These are phyloP conservation scores for Pseudococcus viburni DNA, from an alignment of 2,888 invertebrate genomes.

Conservation along the genomic window DNA sequence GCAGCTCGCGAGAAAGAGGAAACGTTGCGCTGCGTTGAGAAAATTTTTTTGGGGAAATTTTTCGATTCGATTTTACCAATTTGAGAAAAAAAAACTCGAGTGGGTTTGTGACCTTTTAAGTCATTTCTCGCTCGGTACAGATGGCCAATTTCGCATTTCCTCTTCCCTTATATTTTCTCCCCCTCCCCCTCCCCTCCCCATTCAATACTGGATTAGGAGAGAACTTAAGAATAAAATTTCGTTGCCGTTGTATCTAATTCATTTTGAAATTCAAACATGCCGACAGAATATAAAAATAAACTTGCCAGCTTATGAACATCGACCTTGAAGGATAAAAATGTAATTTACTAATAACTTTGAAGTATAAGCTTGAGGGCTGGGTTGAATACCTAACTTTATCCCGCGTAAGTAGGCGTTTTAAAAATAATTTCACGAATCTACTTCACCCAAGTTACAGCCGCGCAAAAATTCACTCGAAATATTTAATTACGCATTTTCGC, in stretches of 20 bases:
- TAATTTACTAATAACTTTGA: constrained; percentile 15
- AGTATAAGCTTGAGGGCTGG: background rate
- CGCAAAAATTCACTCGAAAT: background rate
- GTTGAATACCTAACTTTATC: background rate
- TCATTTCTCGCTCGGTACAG: too few relatives aligned
- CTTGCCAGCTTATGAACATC: background rate
- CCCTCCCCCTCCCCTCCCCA: too few relatives aligned
- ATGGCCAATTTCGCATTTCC: too few relatives aligned
- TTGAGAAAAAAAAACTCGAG: too few relatives aligned
- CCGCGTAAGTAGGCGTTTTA: background rate
- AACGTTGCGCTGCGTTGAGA: too few relatives aligned
- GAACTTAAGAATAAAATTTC: background rate
- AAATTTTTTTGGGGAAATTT: too few relatives aligned
- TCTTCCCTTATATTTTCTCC: too few relatives aligned
- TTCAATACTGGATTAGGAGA: too few relatives aligned
- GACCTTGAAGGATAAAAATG: background rate
- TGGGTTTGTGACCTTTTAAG: too few relatives aligned
- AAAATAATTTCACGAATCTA: background rate
- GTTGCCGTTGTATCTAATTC: background rate
- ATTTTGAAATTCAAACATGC: background rate
- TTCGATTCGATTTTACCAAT: too few relatives aligned
- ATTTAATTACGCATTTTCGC: background rate
- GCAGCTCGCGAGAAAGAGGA: too few relatives aligned
- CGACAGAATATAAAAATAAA: background rate
- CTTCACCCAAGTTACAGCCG: background rate